Conservation (phyloP, 2,888 invertebrate genomes). For the Itoplectis maculator region DNA sequence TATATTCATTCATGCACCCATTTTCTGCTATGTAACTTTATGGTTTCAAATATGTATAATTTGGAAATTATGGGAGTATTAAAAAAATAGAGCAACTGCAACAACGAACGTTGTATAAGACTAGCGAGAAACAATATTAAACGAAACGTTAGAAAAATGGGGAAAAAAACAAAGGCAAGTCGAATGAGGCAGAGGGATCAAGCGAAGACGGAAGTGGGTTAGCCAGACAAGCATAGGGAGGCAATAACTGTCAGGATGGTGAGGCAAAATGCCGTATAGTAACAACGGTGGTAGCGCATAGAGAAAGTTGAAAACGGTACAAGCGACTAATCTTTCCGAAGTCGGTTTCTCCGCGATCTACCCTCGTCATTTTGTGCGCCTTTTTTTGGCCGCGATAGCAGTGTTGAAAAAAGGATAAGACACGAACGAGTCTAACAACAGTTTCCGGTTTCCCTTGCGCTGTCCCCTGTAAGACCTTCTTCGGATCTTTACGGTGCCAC, state of each 20-base stretch:
- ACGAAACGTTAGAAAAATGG: conserved; percentile 26
- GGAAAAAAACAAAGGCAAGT: conserved; percentile 19
- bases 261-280: conserved; percentile 50
- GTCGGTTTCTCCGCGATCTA: conserved; percentile 59
- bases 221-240: conserved; percentile 28
- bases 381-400: conserved; percentile 31
- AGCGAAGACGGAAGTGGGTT: conserved; percentile 17
- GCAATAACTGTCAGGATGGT: conserved; percentile 65
- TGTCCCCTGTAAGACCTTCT: not conserved
- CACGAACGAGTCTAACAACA: not conserved
- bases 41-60: too few species aligned
- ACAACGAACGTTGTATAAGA: too few species aligned
- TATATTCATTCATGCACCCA: too few species aligned
- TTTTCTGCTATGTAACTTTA: too few species aligned
- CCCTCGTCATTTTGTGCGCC: conserved; percentile 55
- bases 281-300: conserved; percentile 30
- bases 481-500: not conserved
- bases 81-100: too few species aligned
- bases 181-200: conserved; percentile 13
- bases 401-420: conserved; percentile 27
- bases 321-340: conserved; percentile 59
- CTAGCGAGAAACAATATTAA: not conserved
- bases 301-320: conserved; percentile 57
- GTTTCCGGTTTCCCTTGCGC: not conserved
- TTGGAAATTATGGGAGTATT: too few species aligned